Conservation (phyloP, 2,888 invertebrate species). For the Lasioglossum zephyrum region DNA sequence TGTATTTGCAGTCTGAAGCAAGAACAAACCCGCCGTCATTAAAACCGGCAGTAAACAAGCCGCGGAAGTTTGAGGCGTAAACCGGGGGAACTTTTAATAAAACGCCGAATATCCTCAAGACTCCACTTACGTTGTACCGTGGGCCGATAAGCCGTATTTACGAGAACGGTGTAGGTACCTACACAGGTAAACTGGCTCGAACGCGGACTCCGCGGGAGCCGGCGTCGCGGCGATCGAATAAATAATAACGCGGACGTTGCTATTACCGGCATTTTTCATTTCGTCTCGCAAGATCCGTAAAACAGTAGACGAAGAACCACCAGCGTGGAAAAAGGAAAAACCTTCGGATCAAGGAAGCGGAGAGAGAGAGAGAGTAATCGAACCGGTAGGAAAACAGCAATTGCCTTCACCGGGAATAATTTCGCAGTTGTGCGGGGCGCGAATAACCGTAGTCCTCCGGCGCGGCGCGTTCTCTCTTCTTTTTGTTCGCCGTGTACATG, state of each 20-base stretch:
- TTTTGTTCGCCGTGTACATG: background rate
- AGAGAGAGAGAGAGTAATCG: conserved; percentile 2
- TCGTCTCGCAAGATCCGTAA: background rate
- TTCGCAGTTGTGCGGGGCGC: conserved; percentile 14
- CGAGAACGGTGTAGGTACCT: background rate
- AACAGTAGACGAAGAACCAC: background rate
- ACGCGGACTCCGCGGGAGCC: background rate
- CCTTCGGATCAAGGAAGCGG: background rate
- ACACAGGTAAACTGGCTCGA: background rate
- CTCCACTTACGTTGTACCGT: background rate
- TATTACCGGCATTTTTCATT: background rate
- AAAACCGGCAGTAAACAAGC: background rate
- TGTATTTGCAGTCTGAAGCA: background rate
- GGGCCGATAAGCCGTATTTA: conserved; percentile 13
- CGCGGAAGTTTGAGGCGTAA: background rate
- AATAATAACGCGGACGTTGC: background rate
- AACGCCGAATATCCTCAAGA: background rate
- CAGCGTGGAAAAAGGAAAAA: background rate
- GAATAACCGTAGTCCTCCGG: conserved; percentile 20
- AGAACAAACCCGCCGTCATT: background rate
- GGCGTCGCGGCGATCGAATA: background rate
- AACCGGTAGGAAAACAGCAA: conserved; percentile 16
- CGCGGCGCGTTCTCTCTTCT: background rate
- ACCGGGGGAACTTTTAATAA: background rate
- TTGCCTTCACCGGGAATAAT: conserved; percentile 35